phyloP scores from a whole-genome alignment of 92 coral and sea anemone genomes.

The Zoanthus solanderi region DNA sequence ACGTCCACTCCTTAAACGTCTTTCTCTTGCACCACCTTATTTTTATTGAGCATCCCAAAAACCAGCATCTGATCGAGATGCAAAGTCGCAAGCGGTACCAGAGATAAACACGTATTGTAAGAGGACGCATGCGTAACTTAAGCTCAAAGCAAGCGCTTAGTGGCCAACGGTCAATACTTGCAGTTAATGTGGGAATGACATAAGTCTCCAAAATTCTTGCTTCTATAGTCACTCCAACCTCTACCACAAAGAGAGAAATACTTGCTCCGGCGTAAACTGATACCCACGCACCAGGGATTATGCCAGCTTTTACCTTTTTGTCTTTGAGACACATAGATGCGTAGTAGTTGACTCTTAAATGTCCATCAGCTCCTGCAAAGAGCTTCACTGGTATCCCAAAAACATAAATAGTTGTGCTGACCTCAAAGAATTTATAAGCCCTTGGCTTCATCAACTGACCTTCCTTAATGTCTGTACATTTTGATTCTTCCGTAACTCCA shows the following conservation, averaged over 20 bases:
- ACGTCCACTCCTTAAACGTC: constrained; percentile 91
- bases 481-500: constrained; percentile 28
- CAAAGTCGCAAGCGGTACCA: constrained; percentile 90
- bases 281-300: constrained; percentile 94
- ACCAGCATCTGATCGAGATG: constrained; percentile 69
- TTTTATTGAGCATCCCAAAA: constrained; percentile 65
- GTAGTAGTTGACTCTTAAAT: constrained; percentile 74
- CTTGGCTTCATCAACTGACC: constrained; percentile 36
- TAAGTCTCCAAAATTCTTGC: constrained; percentile 87
- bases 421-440: constrained; percentile 53
- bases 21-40: constrained; percentile 82
- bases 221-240: constrained; percentile 89
- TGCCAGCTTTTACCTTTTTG: constrained; percentile 72
- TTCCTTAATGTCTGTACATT: constrained; percentile 26
- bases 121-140: constrained; percentile 88
- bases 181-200: constrained; percentile 87
- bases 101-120: constrained; percentile 85
- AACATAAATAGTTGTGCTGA: constrained; percentile 58
- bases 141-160: constrained; percentile 91
- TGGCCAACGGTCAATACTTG: constrained; percentile 91
- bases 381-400: constrained; percentile 82
- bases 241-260: constrained; percentile 67
- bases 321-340: constrained; percentile 64
- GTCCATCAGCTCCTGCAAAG: constrained; percentile 80
- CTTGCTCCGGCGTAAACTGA: constrained; percentile 91